These are phyloP conservation scores for Mugil cephalus DNA, from an alignment of 2,113 vertebrate species.

Conservation along the genomic window DNA sequence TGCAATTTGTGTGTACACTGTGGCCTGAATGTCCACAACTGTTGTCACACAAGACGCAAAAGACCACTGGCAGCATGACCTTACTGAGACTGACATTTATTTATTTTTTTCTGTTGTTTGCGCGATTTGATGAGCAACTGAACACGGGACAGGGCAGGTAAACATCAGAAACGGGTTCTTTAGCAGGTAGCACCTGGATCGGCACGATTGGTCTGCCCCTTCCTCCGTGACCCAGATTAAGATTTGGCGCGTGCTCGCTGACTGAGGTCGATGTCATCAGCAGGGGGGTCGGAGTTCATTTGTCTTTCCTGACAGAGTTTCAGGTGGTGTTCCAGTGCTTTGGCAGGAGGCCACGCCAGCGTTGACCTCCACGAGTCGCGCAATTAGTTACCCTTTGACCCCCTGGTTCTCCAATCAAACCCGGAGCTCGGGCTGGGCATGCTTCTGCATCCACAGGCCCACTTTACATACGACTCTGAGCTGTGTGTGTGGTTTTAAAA, in stretches of 20 bases:
- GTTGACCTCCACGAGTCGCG: conserved; percentile 73
- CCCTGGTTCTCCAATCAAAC: conserved; percentile 65
- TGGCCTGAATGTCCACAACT: not conserved
- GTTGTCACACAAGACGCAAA: not conserved
- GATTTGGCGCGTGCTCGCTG: conserved; percentile 45
- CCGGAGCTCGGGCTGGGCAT: conserved; percentile 59
- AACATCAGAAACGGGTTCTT: conserved; percentile 29
- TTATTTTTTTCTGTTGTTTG: not conserved
- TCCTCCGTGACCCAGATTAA: conserved; percentile 59
- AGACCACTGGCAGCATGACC: not conserved
- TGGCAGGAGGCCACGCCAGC: conserved; percentile 57
- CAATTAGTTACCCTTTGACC: conserved; percentile 84
- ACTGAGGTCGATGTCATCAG: conserved; percentile 69
- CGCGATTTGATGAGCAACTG: conserved; percentile 13
- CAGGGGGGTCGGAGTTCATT: conserved; percentile 73
- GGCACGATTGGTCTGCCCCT: conserved; percentile 10
- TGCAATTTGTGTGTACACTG: conserved; percentile 3
- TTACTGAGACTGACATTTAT: not conserved
- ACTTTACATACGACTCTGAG: conserved; percentile 52
- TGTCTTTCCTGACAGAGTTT: conserved; percentile 76
- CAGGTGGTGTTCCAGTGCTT: conserved; percentile 63
- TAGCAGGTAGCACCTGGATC: conserved; percentile 27
- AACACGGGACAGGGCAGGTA: conserved; percentile 20
- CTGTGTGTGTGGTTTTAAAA: conserved; percentile 25
- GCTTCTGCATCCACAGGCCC: conserved; percentile 69